Conservation (phyloP, 1,140 invertebrate species). For the Drosophila carrolli region DNA sequence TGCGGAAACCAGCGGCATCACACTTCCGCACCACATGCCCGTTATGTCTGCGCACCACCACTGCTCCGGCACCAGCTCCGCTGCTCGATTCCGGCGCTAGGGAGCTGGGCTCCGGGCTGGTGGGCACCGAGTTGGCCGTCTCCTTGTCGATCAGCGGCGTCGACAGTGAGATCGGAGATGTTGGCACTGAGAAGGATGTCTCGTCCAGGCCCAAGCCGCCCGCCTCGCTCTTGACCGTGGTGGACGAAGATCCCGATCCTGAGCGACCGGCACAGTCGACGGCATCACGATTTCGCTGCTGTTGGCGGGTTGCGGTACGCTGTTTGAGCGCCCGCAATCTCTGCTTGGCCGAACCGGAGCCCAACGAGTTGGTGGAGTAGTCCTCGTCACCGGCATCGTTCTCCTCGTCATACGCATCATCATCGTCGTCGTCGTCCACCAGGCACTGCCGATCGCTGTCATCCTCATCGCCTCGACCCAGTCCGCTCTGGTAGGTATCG, state of each 20-base stretch:
- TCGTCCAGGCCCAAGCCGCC: conserved; percentile 63
- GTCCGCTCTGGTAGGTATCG: conserved; percentile 78
- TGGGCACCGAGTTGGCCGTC: conserved; percentile 90
- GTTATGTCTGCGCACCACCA: conserved; percentile 77
- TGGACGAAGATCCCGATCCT: conserved; percentile 69
- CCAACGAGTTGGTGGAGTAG: conserved; percentile 74
- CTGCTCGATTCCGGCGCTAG: conserved; percentile 85
- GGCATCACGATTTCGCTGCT: conserved; percentile 63
- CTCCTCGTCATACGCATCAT: conserved; percentile 64
- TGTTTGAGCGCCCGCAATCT: conserved; percentile 74
- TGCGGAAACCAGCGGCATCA: conserved; percentile 87
- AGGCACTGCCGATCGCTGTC: conserved; percentile 79
- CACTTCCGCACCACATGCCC: conserved; percentile 78
- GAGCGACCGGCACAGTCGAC: conserved; percentile 66
- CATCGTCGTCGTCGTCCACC: conserved; percentile 64
- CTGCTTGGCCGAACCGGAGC: conserved; percentile 74
- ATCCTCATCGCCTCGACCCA: conserved; percentile 69
- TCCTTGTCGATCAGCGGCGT: conserved; percentile 81
- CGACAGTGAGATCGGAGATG: conserved; percentile 81
- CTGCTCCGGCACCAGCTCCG: conserved; percentile 81
- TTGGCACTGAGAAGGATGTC: conserved; percentile 83
- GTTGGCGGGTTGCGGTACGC: conserved; percentile 56
- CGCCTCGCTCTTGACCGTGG: conserved; percentile 77
- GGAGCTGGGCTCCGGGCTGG: conserved; percentile 89
- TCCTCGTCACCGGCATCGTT: conserved; percentile 81